Conservation (phyloP, 2,888 invertebrate genomes). For the Unio delphinus region DNA sequence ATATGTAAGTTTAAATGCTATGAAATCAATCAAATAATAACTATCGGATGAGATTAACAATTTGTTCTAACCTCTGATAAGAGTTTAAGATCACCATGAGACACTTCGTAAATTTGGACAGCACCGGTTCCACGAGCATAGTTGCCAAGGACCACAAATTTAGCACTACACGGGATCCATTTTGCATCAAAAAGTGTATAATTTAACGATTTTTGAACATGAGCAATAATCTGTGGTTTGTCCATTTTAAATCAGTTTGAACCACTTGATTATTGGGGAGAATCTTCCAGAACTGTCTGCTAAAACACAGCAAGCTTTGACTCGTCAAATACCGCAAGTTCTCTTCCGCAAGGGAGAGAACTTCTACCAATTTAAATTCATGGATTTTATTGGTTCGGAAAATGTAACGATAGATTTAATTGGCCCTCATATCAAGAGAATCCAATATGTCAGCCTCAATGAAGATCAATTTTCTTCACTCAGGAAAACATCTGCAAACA, state of each 20-base stretch:
- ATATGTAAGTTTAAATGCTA: no score
- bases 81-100: slow-evolving; percentile 80
- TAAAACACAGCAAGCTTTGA: slow-evolving; percentile 28
- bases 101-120: slow-evolving; percentile 77
- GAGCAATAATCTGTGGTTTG: slow-evolving; percentile 92
- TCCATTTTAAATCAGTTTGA: slow-evolving; percentile 73
- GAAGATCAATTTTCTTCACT: no score
- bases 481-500: no score
- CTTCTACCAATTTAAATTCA: no score
- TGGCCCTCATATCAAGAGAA: no score
- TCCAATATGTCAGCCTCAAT: no score
- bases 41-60: not conserved
- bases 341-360: no score
- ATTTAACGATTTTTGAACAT: slow-evolving; percentile 85
- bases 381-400: no score
- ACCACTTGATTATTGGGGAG: slow-evolving; percentile 1
- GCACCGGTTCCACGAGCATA: slow-evolving; percentile 89
- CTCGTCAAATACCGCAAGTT: slow-evolving; percentile 15
- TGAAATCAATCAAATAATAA: no score
- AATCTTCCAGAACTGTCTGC: slow-evolving; percentile 24
- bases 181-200: slow-evolving; percentile 93
- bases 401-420: no score
- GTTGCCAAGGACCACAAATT: slow-evolving; percentile 90
- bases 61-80: slow-evolving; percentile 73
- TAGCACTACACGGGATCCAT: slow-evolving; percentile 96